A percentile compares a stretch with the other conserved stretches of the same genome.
Evolutionary conservation across 2,888 invertebrate genomes (phyloP).

Genomic region (Osedax fenrisi): DNA sequence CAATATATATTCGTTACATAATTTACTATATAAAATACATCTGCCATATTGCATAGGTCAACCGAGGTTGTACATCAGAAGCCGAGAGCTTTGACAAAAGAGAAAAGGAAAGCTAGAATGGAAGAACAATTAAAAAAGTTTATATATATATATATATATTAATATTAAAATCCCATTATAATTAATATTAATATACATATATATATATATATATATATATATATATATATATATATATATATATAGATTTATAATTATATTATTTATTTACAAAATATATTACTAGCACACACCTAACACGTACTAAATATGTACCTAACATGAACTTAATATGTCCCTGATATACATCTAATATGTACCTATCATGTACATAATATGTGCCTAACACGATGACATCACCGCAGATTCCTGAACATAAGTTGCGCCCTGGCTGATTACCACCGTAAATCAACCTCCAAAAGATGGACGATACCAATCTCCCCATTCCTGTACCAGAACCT

Average conservation of each 20-base stretch:
- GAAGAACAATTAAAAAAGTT: background rate
- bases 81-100: background rate
- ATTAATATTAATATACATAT: background rate
- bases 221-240: background rate
- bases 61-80: no score
- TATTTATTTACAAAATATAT: background rate
- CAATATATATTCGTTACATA: no score
- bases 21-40: no score
- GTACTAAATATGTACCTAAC: background rate
- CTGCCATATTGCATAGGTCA: no score
- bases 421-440: conserved; percentile 11
- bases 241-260: background rate
- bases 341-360: background rate
- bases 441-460: conserved; percentile 2
- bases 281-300: background rate
- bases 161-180: background rate
- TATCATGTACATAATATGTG: background rate
- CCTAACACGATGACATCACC: no score
- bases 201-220: background rate
- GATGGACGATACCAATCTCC: conserved; percentile 2
- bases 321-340: background rate
- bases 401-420: conserved; percentile 9
- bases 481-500: conserved; percentile 16
- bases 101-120: background rate
- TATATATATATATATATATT: background rate